Conservation (phyloP, 2,113 vertebrate genomes). For the Erinaceus europaeus region DNA sequence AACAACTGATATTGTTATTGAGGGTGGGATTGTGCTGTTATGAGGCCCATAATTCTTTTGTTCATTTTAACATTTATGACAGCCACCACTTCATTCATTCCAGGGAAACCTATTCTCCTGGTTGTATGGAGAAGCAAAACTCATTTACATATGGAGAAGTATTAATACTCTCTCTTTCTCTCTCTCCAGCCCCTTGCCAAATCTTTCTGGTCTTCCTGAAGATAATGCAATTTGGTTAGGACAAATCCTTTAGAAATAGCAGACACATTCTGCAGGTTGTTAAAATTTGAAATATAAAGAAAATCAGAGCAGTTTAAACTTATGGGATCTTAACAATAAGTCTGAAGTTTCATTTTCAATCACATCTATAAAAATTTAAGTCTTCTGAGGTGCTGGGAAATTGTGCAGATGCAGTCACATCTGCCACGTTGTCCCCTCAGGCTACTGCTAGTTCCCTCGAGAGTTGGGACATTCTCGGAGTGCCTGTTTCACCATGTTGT, state of each 20-base stretch:
- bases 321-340: too few relatives aligned
- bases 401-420: too few relatives aligned
- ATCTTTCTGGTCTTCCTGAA: slow-evolving; percentile 13
- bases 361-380: too few relatives aligned
- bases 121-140: background rate
- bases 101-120: background rate
- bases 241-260: slow-evolving; percentile 36
- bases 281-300: slow-evolving; percentile 29
- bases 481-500: too few relatives aligned
- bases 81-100: background rate
- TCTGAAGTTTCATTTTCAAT: too few relatives aligned
- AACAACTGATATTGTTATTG: background rate
- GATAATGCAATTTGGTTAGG: background rate
- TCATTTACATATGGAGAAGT: background rate
- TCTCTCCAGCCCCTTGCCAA: background rate
- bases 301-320: background rate
- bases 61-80: background rate
- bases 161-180: too few relatives aligned
- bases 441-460: too few relatives aligned
- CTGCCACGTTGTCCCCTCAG: too few relatives aligned
- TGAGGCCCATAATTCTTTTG: background rate
- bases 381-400: too few relatives aligned
- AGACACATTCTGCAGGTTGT: background rate
- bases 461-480: too few relatives aligned
- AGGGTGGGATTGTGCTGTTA: background rate